phyloP scores from a whole-genome alignment of 2,113 vertebrate species.

The Malurus cyaneus region DNA sequence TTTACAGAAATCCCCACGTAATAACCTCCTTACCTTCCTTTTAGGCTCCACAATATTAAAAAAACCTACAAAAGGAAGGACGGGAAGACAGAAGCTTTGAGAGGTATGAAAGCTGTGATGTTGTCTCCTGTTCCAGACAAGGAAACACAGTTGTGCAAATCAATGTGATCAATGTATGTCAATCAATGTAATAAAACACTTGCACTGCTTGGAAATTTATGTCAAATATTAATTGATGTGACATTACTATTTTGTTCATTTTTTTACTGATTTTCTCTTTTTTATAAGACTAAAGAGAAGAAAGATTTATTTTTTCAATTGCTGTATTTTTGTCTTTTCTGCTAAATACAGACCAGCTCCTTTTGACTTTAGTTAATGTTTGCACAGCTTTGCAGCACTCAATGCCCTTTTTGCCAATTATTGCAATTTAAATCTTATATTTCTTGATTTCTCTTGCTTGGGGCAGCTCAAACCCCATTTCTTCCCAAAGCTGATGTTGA shows the following conservation, averaged over 20 bases:
- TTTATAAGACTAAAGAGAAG: not conserved
- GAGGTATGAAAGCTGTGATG: conserved; percentile 70
- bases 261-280: not conserved
- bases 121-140: not conserved
- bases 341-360: not conserved
- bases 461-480: not conserved
- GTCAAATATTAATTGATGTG: not conserved
- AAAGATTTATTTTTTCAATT: not conserved
- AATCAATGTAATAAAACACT: not conserved
- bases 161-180: too few relatives aligned
- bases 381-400: not conserved
- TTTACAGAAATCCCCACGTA: not conserved
- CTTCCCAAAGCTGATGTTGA: not conserved
- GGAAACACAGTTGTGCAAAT: not conserved
- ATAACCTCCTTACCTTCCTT: not conserved
- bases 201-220: not conserved
- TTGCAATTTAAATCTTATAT: not conserved
- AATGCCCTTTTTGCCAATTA: not conserved
- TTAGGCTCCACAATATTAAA: conserved; percentile 83
- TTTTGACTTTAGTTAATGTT: not conserved
- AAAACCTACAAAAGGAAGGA: conserved; percentile 83
- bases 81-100: conserved; percentile 81
- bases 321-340: not conserved
- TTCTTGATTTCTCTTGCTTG: not conserved
- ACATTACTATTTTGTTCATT: fast-evolving